Percentiles rank a stretch among this genome's conserved stretches.
Evolutionary conservation across 2,888 invertebrate genomes (phyloP).

Genomic region (Dryococelus australis): DNA sequence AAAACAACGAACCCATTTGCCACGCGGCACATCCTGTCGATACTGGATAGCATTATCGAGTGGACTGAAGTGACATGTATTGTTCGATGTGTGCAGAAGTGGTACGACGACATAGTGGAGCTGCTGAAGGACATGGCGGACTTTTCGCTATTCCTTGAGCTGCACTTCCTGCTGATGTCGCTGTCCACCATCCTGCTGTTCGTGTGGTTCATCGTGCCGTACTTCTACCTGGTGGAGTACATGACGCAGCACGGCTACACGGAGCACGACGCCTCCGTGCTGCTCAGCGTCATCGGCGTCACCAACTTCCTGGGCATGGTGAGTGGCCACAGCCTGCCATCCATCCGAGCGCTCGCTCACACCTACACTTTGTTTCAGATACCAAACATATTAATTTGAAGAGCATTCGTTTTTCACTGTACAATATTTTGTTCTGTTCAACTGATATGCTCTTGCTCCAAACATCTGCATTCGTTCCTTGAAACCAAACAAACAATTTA

Average conservation of each 20-base stretch:
- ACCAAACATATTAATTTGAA: too few relatives aligned
- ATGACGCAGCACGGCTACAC: slow-evolving; percentile 74
- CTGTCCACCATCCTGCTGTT: slow-evolving; percentile 88
- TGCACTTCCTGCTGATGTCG: slow-evolving; percentile 81
- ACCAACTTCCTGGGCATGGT: slow-evolving; percentile 92
- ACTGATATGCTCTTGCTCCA: too few relatives aligned
- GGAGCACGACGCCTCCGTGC: slow-evolving; percentile 76
- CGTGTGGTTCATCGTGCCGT: slow-evolving; percentile 94
- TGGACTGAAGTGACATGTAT: too few relatives aligned
- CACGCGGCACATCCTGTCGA: too few relatives aligned
- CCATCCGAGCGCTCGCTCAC: not conserved
- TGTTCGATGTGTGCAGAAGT: slow-evolving; percentile 66
- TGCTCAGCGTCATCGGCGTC: slow-evolving; percentile 87
- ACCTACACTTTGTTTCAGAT: not conserved
- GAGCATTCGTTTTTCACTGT: too few relatives aligned
- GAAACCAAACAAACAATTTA: too few relatives aligned
- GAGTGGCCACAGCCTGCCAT: slow-evolving; percentile 55
- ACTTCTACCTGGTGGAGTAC: slow-evolving; percentile 90
- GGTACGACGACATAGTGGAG: slow-evolving; percentile 73
- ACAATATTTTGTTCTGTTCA: too few relatives aligned
- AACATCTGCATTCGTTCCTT: too few relatives aligned
- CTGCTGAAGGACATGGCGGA: slow-evolving; percentile 77
- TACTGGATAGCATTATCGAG: too few relatives aligned
- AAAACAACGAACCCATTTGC: too few relatives aligned
- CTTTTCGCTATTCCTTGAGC: slow-evolving; percentile 77